phyloP scores from a whole-genome alignment of 2,888 invertebrate genomes.

The Ligdia adustata region DNA sequence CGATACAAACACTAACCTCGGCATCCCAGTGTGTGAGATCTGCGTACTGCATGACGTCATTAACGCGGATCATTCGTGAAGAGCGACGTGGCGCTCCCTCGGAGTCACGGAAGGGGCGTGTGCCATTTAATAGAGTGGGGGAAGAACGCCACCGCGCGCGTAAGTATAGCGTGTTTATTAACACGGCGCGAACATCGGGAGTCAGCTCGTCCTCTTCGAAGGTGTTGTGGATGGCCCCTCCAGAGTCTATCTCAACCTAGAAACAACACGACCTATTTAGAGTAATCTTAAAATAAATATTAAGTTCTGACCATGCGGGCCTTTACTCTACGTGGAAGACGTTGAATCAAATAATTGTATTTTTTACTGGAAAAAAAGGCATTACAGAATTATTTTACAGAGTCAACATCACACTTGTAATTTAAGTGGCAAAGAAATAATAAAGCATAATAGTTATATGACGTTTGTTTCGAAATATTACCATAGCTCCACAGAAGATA shows the following conservation, averaged over 20 bases:
- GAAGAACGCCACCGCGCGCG: slow-evolving; percentile 72
- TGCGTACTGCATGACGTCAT: slow-evolving; percentile 70
- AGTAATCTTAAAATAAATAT: no score
- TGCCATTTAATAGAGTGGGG: slow-evolving; percentile 74
- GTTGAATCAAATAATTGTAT: no score
- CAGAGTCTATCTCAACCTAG: slow-evolving; percentile 68
- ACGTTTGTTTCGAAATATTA: no score
- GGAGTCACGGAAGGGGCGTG: slow-evolving; percentile 55
- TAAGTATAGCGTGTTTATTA: slow-evolving; percentile 63
- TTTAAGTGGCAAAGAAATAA: no score
- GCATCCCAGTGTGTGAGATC: slow-evolving; percentile 66
- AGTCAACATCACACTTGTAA: no score
- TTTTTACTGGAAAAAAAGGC: no score
- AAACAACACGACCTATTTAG: no score
- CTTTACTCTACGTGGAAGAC: no score
- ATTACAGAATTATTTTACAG: no score
- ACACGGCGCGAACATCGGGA: slow-evolving; percentile 53
- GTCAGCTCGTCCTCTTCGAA: slow-evolving; percentile 70
- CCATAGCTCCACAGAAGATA: no score
- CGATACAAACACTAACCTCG: slow-evolving; percentile 50
- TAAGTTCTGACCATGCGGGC: no score
- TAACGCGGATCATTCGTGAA: slow-evolving; percentile 70
- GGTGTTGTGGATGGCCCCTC: slow-evolving; percentile 67
- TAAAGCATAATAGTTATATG: no score
- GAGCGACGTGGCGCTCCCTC: slow-evolving; percentile 45